Percentiles rank a stretch among this genome's conserved stretches.
Evolutionary conservation across 2,113 vertebrate genomes (phyloP).

Genomic region (Salvelinus sp.): DNA sequence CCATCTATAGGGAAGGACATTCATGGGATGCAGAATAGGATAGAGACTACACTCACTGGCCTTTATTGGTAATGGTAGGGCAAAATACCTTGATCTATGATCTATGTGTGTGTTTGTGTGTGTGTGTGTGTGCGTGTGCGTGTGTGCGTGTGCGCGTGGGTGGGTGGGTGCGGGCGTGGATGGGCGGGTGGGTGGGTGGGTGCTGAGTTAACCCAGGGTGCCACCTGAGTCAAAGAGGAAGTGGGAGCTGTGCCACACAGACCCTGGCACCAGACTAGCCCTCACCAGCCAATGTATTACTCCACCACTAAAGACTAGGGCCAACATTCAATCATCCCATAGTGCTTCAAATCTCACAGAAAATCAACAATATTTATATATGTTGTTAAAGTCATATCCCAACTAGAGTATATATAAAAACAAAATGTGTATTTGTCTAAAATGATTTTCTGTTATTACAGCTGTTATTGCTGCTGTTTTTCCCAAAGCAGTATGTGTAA

Average conservation of each 20-base stretch:
- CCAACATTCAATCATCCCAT: conserved; percentile 24
- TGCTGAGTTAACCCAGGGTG: conserved; percentile 42
- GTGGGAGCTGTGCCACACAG: conserved; percentile 40
- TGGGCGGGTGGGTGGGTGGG: neutral
- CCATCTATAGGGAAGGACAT: too few relatives aligned
- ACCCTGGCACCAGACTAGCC: conserved; percentile 32
- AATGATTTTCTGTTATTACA: neutral
- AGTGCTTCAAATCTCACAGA: conserved; percentile 12
- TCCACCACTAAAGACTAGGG: conserved; percentile 29
- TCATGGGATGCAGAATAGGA: too few relatives aligned
- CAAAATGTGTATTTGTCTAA: neutral
- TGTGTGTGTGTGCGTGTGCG: too few relatives aligned
- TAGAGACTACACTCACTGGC: too few relatives aligned
- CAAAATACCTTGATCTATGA: too few relatives aligned
- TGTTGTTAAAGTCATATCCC: too few relatives aligned
- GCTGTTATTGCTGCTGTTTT: neutral
- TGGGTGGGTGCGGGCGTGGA: neutral
- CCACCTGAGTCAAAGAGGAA: conserved; percentile 48
- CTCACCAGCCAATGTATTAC: conserved; percentile 43
- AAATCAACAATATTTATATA: too few relatives aligned
- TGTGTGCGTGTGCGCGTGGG: too few relatives aligned
- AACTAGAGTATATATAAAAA: too few relatives aligned
- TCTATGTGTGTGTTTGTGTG: too few relatives aligned
- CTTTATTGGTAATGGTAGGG: too few relatives aligned
- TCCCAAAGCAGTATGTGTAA: neutral